phyloP scores from a whole-genome alignment of 1,140 invertebrate species.

The Drosophila mauritiana region DNA sequence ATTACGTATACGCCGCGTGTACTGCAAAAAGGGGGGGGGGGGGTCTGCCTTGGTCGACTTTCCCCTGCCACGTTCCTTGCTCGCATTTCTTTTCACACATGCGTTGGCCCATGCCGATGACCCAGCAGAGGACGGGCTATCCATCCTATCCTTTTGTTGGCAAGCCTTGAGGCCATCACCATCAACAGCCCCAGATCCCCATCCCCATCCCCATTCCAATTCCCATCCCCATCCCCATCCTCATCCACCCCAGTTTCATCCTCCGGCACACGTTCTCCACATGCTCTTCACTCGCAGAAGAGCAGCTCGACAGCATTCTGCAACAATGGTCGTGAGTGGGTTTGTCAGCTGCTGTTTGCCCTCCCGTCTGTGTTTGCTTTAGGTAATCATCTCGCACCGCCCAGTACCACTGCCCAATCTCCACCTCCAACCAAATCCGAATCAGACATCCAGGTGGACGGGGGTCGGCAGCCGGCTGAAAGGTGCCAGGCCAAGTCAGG shows the following conservation, averaged over 20 bases:
- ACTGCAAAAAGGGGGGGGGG: neutral
- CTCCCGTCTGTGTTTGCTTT: constrained; percentile 78
- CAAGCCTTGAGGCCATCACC: constrained; percentile 72
- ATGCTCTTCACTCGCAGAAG: constrained; percentile 25
- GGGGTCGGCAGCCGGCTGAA: constrained; percentile 21
- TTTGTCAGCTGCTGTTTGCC: constrained; percentile 63
- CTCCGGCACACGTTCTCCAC: neutral
- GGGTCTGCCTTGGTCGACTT: constrained; percentile 7
- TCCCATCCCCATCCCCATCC: neutral
- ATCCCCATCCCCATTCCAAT: neutral
- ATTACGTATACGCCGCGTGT: constrained; percentile 72
- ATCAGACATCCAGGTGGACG: constrained; percentile 12
- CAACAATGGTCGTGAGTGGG: constrained; percentile 61
- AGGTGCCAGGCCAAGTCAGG: constrained; percentile 34
- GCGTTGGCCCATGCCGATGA: constrained; percentile 48
- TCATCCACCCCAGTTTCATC: constrained; percentile 9
- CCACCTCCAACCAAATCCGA: constrained; percentile 7
- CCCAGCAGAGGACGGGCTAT: constrained; percentile 36
- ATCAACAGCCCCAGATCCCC: neutral
- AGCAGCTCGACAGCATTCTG: constrained; percentile 54
- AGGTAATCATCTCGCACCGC: constrained; percentile 74
- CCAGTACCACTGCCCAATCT: constrained; percentile 4
- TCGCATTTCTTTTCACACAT: constrained; percentile 72
- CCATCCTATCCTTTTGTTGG: constrained; percentile 60
- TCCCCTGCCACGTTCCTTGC: constrained; percentile 8